These are phyloP conservation scores for Gavia stellata DNA, from an alignment of 2,113 vertebrate genomes.

Conservation along the genomic window DNA sequence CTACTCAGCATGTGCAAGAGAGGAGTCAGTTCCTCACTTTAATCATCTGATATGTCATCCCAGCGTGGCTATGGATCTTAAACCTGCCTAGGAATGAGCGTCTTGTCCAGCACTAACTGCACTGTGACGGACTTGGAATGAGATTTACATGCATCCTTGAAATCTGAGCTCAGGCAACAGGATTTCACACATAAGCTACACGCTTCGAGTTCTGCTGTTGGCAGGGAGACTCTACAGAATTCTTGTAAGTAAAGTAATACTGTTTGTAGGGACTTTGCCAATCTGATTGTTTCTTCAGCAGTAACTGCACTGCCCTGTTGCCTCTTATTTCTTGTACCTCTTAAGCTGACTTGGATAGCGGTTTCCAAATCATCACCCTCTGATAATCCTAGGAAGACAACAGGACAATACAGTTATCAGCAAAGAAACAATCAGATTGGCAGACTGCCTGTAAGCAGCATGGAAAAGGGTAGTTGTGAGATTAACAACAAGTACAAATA, in stretches of 20 bases:
- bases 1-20: background rate
- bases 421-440: background rate
- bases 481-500: background rate
- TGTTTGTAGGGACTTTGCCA: background rate
- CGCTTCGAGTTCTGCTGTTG: background rate
- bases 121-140: background rate
- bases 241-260: slow-evolving; percentile 5
- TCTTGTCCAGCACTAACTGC: background rate
- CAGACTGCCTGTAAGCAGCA: background rate
- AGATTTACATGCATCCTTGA: slow-evolving; percentile 9
- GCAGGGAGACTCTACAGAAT: background rate
- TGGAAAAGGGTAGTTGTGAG: background rate
- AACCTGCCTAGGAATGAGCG: background rate
- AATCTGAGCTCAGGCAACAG: slow-evolving; percentile 22
- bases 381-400: background rate
- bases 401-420: background rate
- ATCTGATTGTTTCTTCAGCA: background rate
- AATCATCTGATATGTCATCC: background rate
- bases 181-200: slow-evolving; percentile 36
- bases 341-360: background rate
- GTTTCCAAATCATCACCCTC: background rate
- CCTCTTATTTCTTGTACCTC: background rate
- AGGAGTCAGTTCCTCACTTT: background rate
- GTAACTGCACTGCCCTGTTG: background rate
- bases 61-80: background rate